Evolutionary conservation across 2,888 invertebrate species (phyloP), one percentile per base, ranked within the genome.

Genomic region (Drosophila prolongata): DNA sequence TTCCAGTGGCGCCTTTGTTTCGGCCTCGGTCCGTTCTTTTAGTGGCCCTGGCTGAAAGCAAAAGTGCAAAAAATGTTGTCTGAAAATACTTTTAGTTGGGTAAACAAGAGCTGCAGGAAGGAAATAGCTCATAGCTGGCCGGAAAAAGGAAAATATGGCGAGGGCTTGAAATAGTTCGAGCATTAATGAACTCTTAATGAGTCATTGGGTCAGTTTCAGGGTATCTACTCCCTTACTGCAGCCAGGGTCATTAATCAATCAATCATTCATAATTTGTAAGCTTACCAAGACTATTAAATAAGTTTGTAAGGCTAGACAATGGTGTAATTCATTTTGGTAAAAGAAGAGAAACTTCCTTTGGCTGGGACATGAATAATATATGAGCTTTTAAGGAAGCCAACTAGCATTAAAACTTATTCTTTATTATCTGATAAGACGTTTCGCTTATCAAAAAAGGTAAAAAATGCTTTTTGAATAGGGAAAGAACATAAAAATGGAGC

Each of bases 1-100:
- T 54, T 24, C 42, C 59, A 50, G 46, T 34, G 60, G 13, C 59
- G 71, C 76, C 76, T 75, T 76, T 75, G 67, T 65, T 58, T 55
- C 59, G 49, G 70, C 58, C 62, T 62, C 38, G 50, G 53, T 58
- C 47, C 53, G 43, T 59, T 19, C 52, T 43, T 47, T 54, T 40
- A 57, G 34, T 56, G 42, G 35, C 37, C 56, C 46, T 35, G 52
- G 46, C 24, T 62, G 80, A 82, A 79, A 80, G 78, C 59, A 82
- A 80, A 72, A 79, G 78, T 82, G 65, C 67, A 53, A 62, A 69
- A 69, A 67, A 55, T 69, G 77, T 49, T 42, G 35, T 72, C 67
- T 82, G 72, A 70, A 82, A 79, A 80, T 82, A 82, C 50, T 66
- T 66, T 44, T 40, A 52, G 59, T 58, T 43, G 54, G 44, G 30